A percentile compares a stretch with the other conserved stretches of the same genome.
Conservation (phyloP, 2,113 vertebrate genomes). For the Capricornis sumatraensis region DNA sequence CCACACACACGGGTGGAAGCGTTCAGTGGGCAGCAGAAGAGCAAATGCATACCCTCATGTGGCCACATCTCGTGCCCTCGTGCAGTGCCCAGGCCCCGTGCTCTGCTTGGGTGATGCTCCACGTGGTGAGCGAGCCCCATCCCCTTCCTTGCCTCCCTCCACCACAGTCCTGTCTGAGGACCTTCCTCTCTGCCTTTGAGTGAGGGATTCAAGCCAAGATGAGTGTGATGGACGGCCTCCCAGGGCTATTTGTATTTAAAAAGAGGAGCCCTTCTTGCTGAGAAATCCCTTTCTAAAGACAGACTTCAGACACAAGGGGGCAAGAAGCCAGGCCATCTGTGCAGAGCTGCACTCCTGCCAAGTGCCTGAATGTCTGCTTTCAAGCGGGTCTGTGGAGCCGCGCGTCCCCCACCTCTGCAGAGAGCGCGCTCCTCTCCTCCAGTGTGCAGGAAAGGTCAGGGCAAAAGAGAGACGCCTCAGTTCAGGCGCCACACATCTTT, state of each 20-base stretch:
- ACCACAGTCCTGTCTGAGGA: background rate
- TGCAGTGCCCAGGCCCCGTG: background rate
- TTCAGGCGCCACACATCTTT: background rate
- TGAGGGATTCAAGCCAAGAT: background rate
- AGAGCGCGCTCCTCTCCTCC: background rate
- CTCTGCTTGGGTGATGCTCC: background rate
- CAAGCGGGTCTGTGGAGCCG: background rate
- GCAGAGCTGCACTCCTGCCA: conserved; percentile 26
- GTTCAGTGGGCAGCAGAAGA: fast-evolving
- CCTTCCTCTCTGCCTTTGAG: background rate
- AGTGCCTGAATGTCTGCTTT: conserved; percentile 51
- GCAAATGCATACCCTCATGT: background rate
- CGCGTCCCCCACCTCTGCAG: background rate
- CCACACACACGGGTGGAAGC: background rate
- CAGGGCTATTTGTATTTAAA: background rate
- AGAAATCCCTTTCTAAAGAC: background rate
- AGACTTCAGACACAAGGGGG: conserved; percentile 50
- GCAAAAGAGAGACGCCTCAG: background rate
- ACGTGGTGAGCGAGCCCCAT: background rate
- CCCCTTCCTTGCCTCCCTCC: background rate
- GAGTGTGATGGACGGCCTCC: background rate
- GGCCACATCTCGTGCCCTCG: background rate
- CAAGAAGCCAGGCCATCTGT: conserved; percentile 64
- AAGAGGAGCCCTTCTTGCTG: conserved; percentile 17
- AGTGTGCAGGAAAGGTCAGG: background rate